phyloP scores from a whole-genome alignment of 2,797 vertebrate genomes.

The Fratercula arctica region DNA sequence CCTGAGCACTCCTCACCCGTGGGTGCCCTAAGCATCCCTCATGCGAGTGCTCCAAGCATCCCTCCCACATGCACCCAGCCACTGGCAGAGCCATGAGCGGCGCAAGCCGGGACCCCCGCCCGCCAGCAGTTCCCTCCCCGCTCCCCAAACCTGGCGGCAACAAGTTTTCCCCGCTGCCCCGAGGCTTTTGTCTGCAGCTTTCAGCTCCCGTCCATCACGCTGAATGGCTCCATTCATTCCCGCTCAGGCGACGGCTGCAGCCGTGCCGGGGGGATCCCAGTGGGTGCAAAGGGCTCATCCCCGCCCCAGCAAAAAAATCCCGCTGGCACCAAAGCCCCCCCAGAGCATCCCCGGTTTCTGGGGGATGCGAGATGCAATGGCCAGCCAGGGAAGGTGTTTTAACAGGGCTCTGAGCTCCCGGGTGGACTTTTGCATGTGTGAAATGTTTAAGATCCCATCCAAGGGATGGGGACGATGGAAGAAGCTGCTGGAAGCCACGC shows the following conservation, averaged over 20 bases:
- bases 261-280: conserved; percentile 56
- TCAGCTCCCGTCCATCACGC: conserved; percentile 71
- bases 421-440: background rate
- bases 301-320: conserved; percentile 12
- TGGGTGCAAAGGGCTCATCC: conserved; percentile 51
- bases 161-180: conserved; percentile 53
- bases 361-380: fast-evolving
- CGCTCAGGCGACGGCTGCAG: conserved; percentile 56
- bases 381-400: background rate
- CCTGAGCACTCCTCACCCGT: background rate
- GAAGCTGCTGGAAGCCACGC: background rate
- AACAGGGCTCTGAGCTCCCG: background rate
- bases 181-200: conserved; percentile 69
- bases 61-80: background rate
- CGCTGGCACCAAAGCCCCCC: background rate
- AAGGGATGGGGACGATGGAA: background rate
- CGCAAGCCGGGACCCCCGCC: background rate
- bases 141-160: background rate
- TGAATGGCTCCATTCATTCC: conserved; percentile 76
- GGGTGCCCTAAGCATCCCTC: background rate
- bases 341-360: background rate
- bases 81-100: fast-evolving
- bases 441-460: background rate
- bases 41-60: background rate
- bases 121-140: background rate